Base-by-base conservation (phyloP, 2,888 invertebrate genomes). In the Meganola albula region DNA sequence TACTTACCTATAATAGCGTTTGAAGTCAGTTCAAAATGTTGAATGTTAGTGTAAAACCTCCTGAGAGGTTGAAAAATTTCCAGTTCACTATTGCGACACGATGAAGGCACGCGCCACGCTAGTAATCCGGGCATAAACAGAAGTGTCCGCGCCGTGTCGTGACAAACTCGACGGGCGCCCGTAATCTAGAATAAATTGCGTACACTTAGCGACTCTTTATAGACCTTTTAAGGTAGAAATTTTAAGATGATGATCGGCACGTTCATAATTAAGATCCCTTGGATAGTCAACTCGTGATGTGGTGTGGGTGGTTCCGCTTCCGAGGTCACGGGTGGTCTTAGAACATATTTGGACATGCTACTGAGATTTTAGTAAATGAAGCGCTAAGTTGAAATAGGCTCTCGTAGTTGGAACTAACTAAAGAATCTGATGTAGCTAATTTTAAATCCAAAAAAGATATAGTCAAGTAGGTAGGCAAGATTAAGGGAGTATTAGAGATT, bases 231-330 rank as follows among this genome's bases (percentile, higher is more conserved):
- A 75, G 84, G 83, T 63, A 78, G 73, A 79, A 75, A 82, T 74
- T 83, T 82, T 76, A 65, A 84, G 85, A 84, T 84, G 80, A 80
- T 82, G 78, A 84, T 84, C 82, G 64, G 74, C 85, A 84, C 83
- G 85, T 68, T 82, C 72, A 80, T 82, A 85, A 85, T 85, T 84
- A 85, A 85, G 85, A 85, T 85, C 58, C 44, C 47, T 34, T 34
- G 44, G 85, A 85, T 85, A 77, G 66, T 45, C 14, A 44, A 48
- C 53, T 82, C 84, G 84, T 84, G 84, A 83, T 64, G 67, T 66
- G 60, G 75, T 67, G 83, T 84, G 79, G 84, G 84, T 72, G 7
- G 20, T 80, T 79, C 74, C 78, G 78, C 82, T 69, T 79, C 82
- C 82, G 80, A 82, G 82, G 75, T 70, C 68, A 68, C 66, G 64